These are phyloP conservation scores for Agelas oroides DNA, from an alignment of 37 sponge, comb jelly and placozoan species.

Conservation along the genomic window DNA sequence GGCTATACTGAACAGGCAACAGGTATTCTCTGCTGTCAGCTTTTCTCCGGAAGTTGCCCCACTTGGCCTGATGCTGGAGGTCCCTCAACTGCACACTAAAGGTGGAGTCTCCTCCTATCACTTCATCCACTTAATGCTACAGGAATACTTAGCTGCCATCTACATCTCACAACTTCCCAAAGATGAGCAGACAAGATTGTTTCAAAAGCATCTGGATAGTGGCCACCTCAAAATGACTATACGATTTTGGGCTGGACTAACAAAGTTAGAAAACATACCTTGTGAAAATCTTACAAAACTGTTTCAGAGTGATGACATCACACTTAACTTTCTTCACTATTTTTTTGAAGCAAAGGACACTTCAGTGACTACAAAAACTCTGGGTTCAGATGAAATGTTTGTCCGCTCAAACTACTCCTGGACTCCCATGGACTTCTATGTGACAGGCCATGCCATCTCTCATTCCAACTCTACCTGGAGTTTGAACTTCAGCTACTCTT, in stretches of 20 bases:
- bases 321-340: too few relatives aligned
- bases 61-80: neutral
- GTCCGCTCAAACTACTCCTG: neutral
- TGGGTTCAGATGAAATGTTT: neutral
- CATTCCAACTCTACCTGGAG: slow-evolving; percentile 17
- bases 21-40: neutral
- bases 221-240: too few relatives aligned
- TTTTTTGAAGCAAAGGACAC: neutral
- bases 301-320: too few relatives aligned
- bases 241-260: too few relatives aligned
- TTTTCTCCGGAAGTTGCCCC: neutral
- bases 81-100: neutral
- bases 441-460: neutral
- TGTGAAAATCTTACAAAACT: too few relatives aligned
- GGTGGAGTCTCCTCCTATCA: neutral
- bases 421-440: slow-evolving; percentile 7
- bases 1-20: neutral
- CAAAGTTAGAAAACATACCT: too few relatives aligned
- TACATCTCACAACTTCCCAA: too few relatives aligned
- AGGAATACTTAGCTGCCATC: too few relatives aligned
- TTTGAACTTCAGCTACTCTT: neutral
- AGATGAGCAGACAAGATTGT: too few relatives aligned
- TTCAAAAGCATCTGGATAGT: too few relatives aligned
- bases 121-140: slow-evolving; percentile 8
- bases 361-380: neutral